Conservation (phyloP, 2,888 invertebrate species). For the Hipparchia semele region DNA sequence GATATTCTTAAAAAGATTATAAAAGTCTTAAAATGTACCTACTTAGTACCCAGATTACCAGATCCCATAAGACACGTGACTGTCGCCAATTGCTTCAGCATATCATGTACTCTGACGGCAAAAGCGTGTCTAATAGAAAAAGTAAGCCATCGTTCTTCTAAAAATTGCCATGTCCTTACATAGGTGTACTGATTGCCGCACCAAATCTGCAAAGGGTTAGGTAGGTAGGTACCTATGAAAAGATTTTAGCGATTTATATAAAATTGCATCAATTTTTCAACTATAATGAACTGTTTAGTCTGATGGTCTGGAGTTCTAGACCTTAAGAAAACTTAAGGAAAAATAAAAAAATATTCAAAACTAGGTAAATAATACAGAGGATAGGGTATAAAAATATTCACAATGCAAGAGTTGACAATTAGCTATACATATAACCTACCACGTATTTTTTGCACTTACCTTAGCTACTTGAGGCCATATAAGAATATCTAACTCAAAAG, state of each 20-base stretch:
- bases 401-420: too few species aligned
- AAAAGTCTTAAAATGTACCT: constrained; percentile 4
- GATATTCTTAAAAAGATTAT: too few species aligned
- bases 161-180: constrained; percentile 70
- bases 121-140: constrained; percentile 67
- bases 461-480: constrained; percentile 72
- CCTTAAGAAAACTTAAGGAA: too few species aligned
- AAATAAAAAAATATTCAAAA: too few species aligned
- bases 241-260: too few species aligned
- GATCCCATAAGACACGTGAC: constrained; percentile 53
- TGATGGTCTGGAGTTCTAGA: too few species aligned
- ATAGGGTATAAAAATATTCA: too few species aligned
- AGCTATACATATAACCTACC: too few species aligned
- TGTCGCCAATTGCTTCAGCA: constrained; percentile 50
- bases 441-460: constrained; percentile 47
- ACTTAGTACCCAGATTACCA: constrained; percentile 55
- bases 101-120: constrained; percentile 61
- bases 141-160: constrained; percentile 65
- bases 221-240: too few species aligned
- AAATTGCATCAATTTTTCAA: too few species aligned
- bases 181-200: constrained; percentile 59
- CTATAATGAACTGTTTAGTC: too few species aligned
- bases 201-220: constrained; percentile 53
- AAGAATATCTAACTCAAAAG: constrained; percentile 62
- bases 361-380: too few species aligned